Evolutionary conservation across 1,140 invertebrate genomes (phyloP).

Genomic region (Mamestra configurata): DNA sequence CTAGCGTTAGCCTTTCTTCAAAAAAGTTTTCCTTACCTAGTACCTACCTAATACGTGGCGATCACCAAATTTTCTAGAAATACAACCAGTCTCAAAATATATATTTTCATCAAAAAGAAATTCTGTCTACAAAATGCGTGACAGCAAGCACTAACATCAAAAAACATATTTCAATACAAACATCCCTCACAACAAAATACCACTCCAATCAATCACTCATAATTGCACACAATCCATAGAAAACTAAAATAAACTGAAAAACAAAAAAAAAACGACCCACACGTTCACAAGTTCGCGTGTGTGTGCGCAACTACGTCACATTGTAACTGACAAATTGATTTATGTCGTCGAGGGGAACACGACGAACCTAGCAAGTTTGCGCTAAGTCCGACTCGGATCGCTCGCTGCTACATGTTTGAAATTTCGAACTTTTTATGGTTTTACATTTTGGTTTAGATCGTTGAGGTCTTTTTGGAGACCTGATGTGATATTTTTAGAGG

Average conservation of each 20-base stretch:
- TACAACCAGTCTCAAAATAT: too few species aligned
- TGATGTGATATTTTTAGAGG: neutral
- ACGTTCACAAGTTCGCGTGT: conserved; percentile 49
- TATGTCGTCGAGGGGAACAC: conserved; percentile 69
- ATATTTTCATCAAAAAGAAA: neutral
- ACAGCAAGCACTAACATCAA: neutral
- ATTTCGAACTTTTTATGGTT: conserved; percentile 22
- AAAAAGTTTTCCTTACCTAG: too few species aligned
- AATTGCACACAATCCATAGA: conserved; percentile 45
- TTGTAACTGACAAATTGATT: conserved; percentile 82
- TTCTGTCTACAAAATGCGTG: neutral
- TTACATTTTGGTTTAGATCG: neutral
- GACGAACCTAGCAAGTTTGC: conserved; percentile 60
- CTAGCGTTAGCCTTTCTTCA: too few species aligned
- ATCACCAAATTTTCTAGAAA: too few species aligned
- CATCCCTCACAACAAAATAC: conserved; percentile 15
- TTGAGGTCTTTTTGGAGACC: neutral
- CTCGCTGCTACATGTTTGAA: conserved; percentile 62
- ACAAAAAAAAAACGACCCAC: conserved; percentile 25
- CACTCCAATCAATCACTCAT: conserved; percentile 42
- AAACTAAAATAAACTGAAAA: conserved; percentile 42
- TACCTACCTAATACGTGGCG: too few species aligned
- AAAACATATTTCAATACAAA: neutral
- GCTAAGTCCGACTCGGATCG: conserved; percentile 62
- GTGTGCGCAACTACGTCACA: conserved; percentile 64